phyloP scores from a whole-genome alignment of 2,888 invertebrate species.

The Cantharis lateralis region DNA sequence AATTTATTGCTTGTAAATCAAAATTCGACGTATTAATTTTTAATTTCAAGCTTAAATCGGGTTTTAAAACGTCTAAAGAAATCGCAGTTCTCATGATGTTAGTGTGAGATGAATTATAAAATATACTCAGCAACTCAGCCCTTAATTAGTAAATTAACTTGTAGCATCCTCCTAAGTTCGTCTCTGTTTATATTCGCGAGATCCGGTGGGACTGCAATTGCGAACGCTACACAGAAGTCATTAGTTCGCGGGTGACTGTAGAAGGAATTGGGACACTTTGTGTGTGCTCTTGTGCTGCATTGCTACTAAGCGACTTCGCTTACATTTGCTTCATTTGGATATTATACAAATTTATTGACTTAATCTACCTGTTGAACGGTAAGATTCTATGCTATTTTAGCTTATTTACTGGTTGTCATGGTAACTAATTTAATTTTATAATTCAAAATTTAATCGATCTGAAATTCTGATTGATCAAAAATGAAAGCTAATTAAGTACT shows the following conservation, averaged over 20 bases:
- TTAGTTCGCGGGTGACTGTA: constrained; percentile 38
- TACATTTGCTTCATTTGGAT: constrained; percentile 8
- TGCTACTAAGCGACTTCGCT: background rate
- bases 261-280: constrained; percentile 29
- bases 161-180: constrained; percentile 36
- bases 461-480: background rate
- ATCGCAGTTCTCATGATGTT: constrained; percentile 12
- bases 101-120: constrained; percentile 22
- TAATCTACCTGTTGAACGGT: constrained; percentile 35
- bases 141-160: constrained; percentile 30
- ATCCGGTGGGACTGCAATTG: constrained; percentile 39
- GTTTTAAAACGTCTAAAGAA: background rate
- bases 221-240: constrained; percentile 34
- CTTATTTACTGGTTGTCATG: background rate
- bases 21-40: background rate
- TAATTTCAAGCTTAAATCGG: background rate
- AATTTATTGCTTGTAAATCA: background rate
- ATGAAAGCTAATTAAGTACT: background rate
- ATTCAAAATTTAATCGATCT: background rate
- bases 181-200: constrained; percentile 36
- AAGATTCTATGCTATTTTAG: constrained; percentile 7
- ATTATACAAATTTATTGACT: background rate
- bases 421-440: background rate
- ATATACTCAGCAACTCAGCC: constrained; percentile 13
- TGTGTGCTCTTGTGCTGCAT: constrained; percentile 21